Conservation (phyloP, 2,797 vertebrate genomes). For the Megalops cyprinoides region DNA sequence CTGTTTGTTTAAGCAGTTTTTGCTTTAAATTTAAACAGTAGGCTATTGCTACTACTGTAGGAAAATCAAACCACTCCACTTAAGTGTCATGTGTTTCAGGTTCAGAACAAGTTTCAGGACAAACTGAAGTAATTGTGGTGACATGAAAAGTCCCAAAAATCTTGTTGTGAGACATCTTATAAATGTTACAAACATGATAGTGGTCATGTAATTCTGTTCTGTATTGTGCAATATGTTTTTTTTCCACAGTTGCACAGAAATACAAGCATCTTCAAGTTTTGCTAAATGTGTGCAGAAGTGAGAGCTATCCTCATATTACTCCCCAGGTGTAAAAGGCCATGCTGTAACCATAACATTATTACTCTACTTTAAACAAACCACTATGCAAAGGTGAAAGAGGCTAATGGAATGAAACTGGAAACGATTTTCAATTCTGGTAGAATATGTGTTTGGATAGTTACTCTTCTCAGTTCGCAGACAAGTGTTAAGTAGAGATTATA, state of each 20-base stretch:
- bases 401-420: conserved; percentile 49
- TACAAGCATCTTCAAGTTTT: conserved; percentile 1
- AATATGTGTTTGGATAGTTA: conserved; percentile 63
- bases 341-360: conserved; percentile 71
- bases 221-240: neutral
- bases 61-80: neutral
- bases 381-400: conserved; percentile 59
- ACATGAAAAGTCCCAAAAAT: too few relatives aligned
- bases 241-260: conserved; percentile 3
- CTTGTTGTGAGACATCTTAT: neutral
- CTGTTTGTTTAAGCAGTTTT: neutral
- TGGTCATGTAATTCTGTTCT: neutral
- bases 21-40: neutral
- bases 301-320: conserved; percentile 50
- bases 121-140: too few relatives aligned
- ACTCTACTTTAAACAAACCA: conserved; percentile 66
- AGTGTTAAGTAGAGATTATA: conserved; percentile 14
- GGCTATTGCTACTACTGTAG: neutral
- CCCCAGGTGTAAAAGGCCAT: conserved; percentile 50
- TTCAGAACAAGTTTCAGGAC: too few relatives aligned
- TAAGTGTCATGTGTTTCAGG: too few relatives aligned
- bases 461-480: conserved; percentile 51
- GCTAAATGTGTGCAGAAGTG: neutral
- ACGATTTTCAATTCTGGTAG: conserved; percentile 36
- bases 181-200: conserved; percentile 7